These are phyloP conservation scores for Bovichtus variegatus DNA, from an alignment of 2,797 vertebrate species.

Conservation along the genomic window DNA sequence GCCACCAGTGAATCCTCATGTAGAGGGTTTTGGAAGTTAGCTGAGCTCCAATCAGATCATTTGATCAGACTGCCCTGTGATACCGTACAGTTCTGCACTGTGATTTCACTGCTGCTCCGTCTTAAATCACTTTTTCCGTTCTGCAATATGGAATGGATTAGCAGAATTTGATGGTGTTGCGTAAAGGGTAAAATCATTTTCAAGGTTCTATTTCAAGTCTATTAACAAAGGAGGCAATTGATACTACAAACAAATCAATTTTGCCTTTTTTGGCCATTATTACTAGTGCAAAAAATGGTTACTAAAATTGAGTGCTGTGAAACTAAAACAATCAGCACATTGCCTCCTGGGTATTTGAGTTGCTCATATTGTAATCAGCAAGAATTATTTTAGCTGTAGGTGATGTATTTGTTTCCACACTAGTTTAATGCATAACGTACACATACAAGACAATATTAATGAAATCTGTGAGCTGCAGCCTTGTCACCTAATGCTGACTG, in stretches of 20 bases:
- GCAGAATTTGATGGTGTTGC: conserved; percentile 71
- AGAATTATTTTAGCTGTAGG: conserved; percentile 50
- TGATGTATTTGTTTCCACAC: conserved; percentile 30
- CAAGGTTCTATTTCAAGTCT: conserved; percentile 79
- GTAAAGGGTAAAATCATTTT: conserved; percentile 77
- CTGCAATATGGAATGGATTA: conserved; percentile 71
- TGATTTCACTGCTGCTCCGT: conserved; percentile 46
- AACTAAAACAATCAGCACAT: conserved; percentile 65
- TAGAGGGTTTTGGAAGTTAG: conserved; percentile 65
- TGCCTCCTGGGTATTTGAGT: conserved; percentile 59
- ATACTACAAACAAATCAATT: conserved; percentile 80
- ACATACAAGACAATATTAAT: conserved; percentile 17
- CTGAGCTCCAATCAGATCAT: conserved; percentile 58
- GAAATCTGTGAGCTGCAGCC: conserved; percentile 51
- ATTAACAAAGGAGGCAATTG: conserved; percentile 80
- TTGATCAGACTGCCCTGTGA: conserved; percentile 53
- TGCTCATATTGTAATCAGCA: conserved; percentile 49
- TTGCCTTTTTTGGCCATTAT: conserved; percentile 63
- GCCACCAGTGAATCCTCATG: conserved; percentile 63
- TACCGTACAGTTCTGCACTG: conserved; percentile 36
- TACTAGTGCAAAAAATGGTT: conserved; percentile 65
- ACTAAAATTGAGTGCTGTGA: conserved; percentile 58
- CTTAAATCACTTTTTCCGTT: conserved; percentile 64
- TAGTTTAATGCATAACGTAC: conserved; percentile 15
- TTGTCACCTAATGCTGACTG: conserved; percentile 17